Base-by-base conservation (phyloP, 2,888 invertebrate genomes). In the Bellardia pandia region DNA sequence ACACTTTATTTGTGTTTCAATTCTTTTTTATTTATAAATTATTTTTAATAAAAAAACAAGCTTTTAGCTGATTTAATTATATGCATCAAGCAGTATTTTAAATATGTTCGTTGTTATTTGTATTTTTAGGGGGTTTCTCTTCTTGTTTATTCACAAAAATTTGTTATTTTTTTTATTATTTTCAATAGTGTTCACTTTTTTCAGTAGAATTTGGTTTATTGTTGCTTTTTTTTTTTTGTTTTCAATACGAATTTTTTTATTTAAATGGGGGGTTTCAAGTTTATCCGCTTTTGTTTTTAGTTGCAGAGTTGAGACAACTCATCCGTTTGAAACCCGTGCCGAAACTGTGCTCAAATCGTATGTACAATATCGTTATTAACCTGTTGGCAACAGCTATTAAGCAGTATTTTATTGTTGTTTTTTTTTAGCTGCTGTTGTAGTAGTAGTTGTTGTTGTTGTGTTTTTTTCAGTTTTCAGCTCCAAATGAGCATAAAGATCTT, bases 331-430 rank as follows among this genome's bases (percentile, higher is more conserved):
- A 88, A 89, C 90, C 88, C 91, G 89, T 90, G 90, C 89, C 89
- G 88, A 90, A 92, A 92, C 92, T 92, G 91, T 87, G 92, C 92
- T 92, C 91, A 88, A 90, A 88, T 85, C 77, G 88, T 86, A 80
- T 88, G 72, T 82, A 88, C 87, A 90, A 85, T 89, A 80, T 88
- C 89, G 87, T 91, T 92, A 92, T 92, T 92, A 92, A 92, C 91
- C 89, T 89, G 90, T 89, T 87, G 85, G 81, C 84, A 78, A 80
- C 53, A 86, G 69, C 69, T 6, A 77, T 53, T 80, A 66, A 42
- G 37, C 60, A 80, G 33, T 68, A 42, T 30, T 33, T 66, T 30
- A 30, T 78, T 56, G 6, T 60, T 33, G 30, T 68, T 66, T 48
- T 58, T 51, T 30, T 13, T 23, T 60, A 51, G 9, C 23, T 58